Percentiles rank a stretch among this genome's conserved stretches.
These are phyloP conservation scores for Drosophila teissieri DNA, from an alignment of 1,140 invertebrate genomes.

Conservation along the genomic window DNA sequence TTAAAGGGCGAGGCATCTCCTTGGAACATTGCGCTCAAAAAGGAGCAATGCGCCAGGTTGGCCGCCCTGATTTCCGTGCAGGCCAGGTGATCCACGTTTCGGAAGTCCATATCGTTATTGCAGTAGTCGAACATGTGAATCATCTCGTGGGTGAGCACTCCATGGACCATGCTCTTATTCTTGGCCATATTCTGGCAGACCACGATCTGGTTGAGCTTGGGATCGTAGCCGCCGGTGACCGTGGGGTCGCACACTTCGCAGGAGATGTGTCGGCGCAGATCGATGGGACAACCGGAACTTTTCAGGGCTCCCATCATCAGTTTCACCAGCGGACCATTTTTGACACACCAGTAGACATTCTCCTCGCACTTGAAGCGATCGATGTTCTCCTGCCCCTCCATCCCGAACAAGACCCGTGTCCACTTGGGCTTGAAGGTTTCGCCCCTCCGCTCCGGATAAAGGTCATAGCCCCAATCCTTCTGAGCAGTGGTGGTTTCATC, in stretches of 20 bases:
- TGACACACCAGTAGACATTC: slow-evolving; percentile 89
- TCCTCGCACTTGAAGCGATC: slow-evolving; percentile 92
- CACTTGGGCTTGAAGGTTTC: slow-evolving; percentile 86
- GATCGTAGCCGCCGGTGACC: slow-evolving; percentile 97
- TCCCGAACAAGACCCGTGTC: slow-evolving; percentile 86
- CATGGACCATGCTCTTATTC: slow-evolving; percentile 88
- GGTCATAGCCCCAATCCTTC: slow-evolving; percentile 90
- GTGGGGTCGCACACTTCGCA: slow-evolving; percentile 94
- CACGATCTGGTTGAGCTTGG: slow-evolving; percentile 90
- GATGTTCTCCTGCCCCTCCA: slow-evolving; percentile 88
- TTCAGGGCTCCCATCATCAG: slow-evolving; percentile 94
- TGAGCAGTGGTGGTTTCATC: slow-evolving; percentile 15
- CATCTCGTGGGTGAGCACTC: slow-evolving; percentile 95
- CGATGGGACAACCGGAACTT: slow-evolving; percentile 92
- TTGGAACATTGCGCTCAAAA: slow-evolving; percentile 90
- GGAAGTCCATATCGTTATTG: slow-evolving; percentile 94
- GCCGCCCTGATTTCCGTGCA: slow-evolving; percentile 97
- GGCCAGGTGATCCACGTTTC: slow-evolving; percentile 96
- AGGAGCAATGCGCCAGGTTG: slow-evolving; percentile 96
- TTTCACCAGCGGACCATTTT: slow-evolving; percentile 93
- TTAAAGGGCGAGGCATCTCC: slow-evolving; percentile 91
- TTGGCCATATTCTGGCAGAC: slow-evolving; percentile 94
- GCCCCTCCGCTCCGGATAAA: slow-evolving; percentile 93
- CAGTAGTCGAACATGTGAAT: slow-evolving; percentile 99
- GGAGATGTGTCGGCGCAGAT: slow-evolving; percentile 93